Evolutionary conservation across 2,888 invertebrate species (phyloP).

Genomic region (Hyposoter didymator): DNA sequence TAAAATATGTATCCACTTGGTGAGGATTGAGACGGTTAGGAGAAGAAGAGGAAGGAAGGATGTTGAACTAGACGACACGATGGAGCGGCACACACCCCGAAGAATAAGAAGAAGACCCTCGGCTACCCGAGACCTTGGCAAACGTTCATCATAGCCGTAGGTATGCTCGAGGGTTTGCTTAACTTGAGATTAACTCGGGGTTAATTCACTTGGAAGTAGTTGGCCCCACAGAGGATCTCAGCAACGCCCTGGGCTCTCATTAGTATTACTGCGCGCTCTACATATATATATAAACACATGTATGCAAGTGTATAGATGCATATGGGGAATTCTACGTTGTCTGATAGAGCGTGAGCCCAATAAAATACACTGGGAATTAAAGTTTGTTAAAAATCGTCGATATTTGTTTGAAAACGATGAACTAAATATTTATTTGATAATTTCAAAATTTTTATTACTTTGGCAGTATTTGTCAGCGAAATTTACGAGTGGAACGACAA

Average conservation of each 20-base stretch:
- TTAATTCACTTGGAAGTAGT: conserved; percentile 83
- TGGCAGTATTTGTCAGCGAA: too few relatives aligned
- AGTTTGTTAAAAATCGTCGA: too few relatives aligned
- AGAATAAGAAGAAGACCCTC: conserved; percentile 56
- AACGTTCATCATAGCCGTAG: conserved; percentile 75
- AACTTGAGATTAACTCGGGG: conserved; percentile 83
- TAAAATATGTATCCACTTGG: conserved; percentile 48
- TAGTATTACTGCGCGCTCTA: conserved; percentile 78
- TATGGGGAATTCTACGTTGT: neutral
- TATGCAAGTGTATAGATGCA: neutral
- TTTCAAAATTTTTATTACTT: too few relatives aligned
- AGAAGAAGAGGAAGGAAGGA: conserved; percentile 2
- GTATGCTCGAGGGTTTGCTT: conserved; percentile 82
- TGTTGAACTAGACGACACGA: conserved; percentile 55
- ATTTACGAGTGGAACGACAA: too few relatives aligned
- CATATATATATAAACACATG: conserved; percentile 45
- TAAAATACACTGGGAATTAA: too few relatives aligned
- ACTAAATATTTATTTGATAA: too few relatives aligned
- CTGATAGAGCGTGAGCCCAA: too few relatives aligned
- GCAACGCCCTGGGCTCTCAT: conserved; percentile 81
- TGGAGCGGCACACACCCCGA: conserved; percentile 46
- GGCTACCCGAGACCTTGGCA: conserved; percentile 66
- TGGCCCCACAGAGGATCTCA: conserved; percentile 73
- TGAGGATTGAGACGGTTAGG: conserved; percentile 29
- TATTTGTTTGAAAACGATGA: too few relatives aligned